Evolutionary conservation across 2,113 vertebrate genomes (phyloP).

Genomic region (Solea senegalensis): DNA sequence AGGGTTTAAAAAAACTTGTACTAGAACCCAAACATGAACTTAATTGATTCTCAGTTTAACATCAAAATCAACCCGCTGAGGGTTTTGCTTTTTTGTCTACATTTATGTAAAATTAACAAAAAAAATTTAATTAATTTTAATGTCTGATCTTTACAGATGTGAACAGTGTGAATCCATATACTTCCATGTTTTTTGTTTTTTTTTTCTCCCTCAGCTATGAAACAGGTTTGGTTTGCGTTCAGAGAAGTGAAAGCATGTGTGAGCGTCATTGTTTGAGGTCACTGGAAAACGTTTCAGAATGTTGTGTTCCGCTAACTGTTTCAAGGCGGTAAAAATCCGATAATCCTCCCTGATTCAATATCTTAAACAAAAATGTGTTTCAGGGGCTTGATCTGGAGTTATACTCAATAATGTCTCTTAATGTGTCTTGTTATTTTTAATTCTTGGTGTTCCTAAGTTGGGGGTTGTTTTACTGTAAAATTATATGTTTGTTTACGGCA

Average conservation of each 20-base stretch:
- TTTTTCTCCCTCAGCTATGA: neutral
- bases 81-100: neutral
- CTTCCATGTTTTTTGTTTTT: neutral
- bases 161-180: conserved; percentile 19
- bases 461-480: no score
- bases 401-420: neutral
- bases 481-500: no score
- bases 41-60: neutral
- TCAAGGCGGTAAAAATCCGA: neutral
- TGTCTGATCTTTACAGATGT: conserved; percentile 12
- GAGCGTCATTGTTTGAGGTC: conserved; percentile 10
- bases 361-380: neutral
- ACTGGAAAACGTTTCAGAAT: conserved; percentile 5
- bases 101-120: conserved; percentile 9
- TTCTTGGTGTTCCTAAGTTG: no score
- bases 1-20: neutral
- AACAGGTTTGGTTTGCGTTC: conserved; percentile 20
- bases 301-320: conserved; percentile 1
- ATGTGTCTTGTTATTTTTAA: neutral
- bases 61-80: neutral
- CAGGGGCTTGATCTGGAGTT: neutral
- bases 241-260: conserved; percentile 12
- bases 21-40: neutral
- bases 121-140: conserved; percentile 19
- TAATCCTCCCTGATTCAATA: neutral